phyloP scores from a whole-genome alignment of 2,888 invertebrate genomes.

The Eilema sororculum region DNA sequence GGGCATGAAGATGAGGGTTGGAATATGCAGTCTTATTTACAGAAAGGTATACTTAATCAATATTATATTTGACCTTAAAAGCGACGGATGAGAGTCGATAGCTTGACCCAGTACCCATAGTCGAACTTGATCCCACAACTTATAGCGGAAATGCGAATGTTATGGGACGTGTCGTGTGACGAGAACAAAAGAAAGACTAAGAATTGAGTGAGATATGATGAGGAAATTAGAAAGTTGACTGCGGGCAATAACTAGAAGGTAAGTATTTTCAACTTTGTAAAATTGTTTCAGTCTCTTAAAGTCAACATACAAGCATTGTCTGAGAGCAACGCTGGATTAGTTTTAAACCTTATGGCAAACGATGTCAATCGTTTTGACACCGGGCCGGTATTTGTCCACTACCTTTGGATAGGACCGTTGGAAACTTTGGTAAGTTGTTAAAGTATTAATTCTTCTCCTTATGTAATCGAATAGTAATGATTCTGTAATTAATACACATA shows the following conservation, averaged over 20 bases:
- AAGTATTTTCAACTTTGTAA: background rate
- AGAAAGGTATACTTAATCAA: conserved; percentile 89
- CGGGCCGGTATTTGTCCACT: conserved; percentile 90
- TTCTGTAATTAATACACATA: no score
- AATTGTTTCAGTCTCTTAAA: conserved; percentile 72
- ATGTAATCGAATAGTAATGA: no score
- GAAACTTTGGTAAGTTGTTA: conserved; percentile 85
- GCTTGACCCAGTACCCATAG: no score
- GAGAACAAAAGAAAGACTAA: no score
- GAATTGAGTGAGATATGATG: no score
- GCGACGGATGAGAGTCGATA: background rate
- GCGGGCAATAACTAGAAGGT: no score
- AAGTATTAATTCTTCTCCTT: background rate
- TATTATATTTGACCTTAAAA: background rate
- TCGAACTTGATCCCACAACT: no score
- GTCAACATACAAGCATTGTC: conserved; percentile 78
- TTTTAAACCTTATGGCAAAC: conserved; percentile 90
- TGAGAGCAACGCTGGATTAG: conserved; percentile 79
- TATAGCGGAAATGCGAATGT: background rate
- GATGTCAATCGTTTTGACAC: conserved; percentile 93
- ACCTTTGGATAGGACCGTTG: conserved; percentile 91
- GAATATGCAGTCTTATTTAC: conserved; percentile 93
- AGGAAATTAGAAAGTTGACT: no score
- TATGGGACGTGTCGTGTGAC: background rate
- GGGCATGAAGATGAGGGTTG: conserved; percentile 94